Base-by-base conservation (phyloP, 2,113 vertebrate species). In the Malurus cyaneus region DNA sequence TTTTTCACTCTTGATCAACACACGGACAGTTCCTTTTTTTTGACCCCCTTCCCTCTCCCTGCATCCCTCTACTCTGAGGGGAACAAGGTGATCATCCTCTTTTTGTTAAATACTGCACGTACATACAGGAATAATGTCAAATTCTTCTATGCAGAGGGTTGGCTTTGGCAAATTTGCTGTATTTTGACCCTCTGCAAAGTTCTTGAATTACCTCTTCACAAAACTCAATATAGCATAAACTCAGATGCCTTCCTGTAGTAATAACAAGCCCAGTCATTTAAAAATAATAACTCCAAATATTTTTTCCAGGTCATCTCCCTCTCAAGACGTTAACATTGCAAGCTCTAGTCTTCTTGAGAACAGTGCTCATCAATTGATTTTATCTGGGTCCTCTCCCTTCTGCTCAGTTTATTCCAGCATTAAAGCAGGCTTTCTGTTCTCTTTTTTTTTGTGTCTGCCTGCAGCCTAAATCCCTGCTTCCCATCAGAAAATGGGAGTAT, bases 111-210 rank as follows among this genome's bases (percentile, higher is more conserved):
- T 56, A 5, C 44, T 80, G 36, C 21, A 14, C 26, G 1, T 42
- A 21, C 8, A 0, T 26, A 2, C 0, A 0, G 32, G 50, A 52
- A 6, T 36, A 28, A 36, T 8, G 5, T 54, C 80, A 73, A 41
- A 8, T 23, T 89, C 13, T 16, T 12, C n/a, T 53, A 53, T 66
- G 57, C 54, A 50, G 36, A 61, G 70, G 24, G 36, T 56, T 52
- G 24, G 26, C 19, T 9, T 78, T 80, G 64, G 39, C 52, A 73
- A 32, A 78, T 83, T 34, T 60, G 42, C 16, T 83, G 25, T 41
- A 60, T 69, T 90, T 70, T 80, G 41, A 69, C 29, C 50, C 36
- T 5, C 46, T 69, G 39, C 39, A 28, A 34, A 73, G 32, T 47
- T 92, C 54, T 66, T 61, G 29, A 65, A 26, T 85, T 82, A 46